Percentiles rank a stretch among this genome's conserved stretches.
These are phyloP conservation scores for Diploptera punctata DNA, from an alignment of 2,888 invertebrate genomes.

Conservation along the genomic window DNA sequence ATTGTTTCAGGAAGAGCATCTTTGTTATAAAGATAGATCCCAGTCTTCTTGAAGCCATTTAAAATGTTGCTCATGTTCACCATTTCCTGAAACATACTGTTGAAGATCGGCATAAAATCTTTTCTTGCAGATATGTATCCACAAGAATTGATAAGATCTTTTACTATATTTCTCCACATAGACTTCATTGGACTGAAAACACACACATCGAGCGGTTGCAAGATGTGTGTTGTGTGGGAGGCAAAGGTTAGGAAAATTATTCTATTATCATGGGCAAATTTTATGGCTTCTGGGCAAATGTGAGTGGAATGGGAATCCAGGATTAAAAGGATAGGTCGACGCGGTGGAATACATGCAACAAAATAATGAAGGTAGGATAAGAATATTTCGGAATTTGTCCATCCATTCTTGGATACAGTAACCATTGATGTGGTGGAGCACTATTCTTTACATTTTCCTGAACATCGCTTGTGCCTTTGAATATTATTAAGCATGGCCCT, in stretches of 20 bases:
- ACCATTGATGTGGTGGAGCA: background rate
- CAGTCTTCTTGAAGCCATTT: background rate
- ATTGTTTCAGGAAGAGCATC: background rate
- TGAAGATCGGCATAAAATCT: background rate
- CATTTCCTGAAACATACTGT: background rate
- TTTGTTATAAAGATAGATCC: background rate
- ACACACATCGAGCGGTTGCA: background rate
- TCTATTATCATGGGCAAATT: background rate
- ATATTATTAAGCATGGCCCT: background rate
- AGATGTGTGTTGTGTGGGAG: background rate
- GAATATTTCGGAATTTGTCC: background rate
- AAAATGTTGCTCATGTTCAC: background rate
- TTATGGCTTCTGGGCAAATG: background rate
- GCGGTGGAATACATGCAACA: background rate
- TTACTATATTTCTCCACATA: background rate
- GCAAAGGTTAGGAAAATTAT: slow-evolving; percentile 1
- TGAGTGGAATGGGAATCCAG: slow-evolving; percentile 3
- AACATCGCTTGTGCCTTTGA: background rate
- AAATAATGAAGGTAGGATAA: slow-evolving; percentile 8
- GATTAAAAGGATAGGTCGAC: background rate
- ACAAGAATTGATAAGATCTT: background rate
- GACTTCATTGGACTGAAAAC: background rate
- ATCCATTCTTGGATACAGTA: background rate
- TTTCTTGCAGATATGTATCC: background rate
- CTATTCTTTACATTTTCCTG: background rate